Percentiles rank a stretch among this genome's conserved stretches.
Evolutionary conservation across 2,113 vertebrate species (phyloP).

Genomic region (Struthidea cinerea): DNA sequence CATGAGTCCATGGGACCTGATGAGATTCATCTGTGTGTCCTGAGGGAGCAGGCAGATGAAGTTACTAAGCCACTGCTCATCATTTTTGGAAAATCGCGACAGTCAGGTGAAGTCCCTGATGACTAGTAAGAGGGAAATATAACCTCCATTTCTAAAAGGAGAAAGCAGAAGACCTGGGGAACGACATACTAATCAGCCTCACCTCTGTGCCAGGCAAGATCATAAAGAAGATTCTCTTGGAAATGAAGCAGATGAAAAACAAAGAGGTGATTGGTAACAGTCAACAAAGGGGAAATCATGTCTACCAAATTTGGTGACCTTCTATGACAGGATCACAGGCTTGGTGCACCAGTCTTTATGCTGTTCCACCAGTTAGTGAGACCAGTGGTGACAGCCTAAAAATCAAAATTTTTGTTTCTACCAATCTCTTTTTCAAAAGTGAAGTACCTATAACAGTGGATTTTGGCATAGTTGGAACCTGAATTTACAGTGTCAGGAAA

Average conservation of each 20-base stretch:
- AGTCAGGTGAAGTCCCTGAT: background rate
- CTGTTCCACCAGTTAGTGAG: background rate
- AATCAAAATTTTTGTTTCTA: background rate
- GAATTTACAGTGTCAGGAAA: background rate
- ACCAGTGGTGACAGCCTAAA: background rate
- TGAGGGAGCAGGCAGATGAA: background rate
- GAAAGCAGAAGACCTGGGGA: background rate
- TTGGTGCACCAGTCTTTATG: background rate
- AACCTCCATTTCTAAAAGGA: background rate
- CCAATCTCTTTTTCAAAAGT: background rate
- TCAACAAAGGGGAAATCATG: background rate
- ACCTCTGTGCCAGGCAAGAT: background rate
- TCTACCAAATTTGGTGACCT: background rate
- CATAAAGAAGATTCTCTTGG: background rate
- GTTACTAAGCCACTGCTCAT: no score
- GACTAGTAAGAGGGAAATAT: background rate
- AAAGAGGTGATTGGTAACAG: background rate
- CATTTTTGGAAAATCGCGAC: background rate
- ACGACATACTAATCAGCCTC: background rate
- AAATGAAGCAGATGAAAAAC: background rate
- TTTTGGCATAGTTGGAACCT: background rate
- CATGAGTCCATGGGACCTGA: accelerated
- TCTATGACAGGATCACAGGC: accelerated
- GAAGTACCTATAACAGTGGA: accelerated
- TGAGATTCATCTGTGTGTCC: background rate